Base-by-base conservation (phyloP, 2,113 vertebrate genomes). In the Epinephelus cyanopodus region DNA sequence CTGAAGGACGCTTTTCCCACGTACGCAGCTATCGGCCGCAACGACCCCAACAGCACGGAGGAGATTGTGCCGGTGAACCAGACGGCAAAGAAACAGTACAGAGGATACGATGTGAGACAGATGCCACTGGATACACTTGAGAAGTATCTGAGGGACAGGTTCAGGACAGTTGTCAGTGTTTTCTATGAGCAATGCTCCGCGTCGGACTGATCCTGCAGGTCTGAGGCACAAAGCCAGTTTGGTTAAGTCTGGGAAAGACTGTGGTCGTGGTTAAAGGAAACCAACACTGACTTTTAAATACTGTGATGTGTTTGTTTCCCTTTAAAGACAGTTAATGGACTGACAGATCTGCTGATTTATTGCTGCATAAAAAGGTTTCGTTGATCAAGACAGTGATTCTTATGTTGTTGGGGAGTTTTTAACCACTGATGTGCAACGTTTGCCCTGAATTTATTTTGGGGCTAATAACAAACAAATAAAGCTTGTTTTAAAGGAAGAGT, bases 31-130 rank as follows among this genome's bases (percentile, higher is more conserved):
- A 85, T 95, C 7, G 94, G 95, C 2, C 92, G 94, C 63, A 95
- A 95, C 3, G 95, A 95, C 74, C 79, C 53, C 11, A 90, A 92
- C 85, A 95, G 94, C 89, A 91, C 79, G 0, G 89, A 94, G 85
- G 94, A 95, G 82, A 94, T 95, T 0, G 94, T 95, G 1, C 92
- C 95, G 0, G 80, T 95, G 0, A 21, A 68, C 50, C 25, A 67
- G 60, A 53, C 57, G 0, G 29, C 39, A 0, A 77, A 87, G 57
- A 84, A 74, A 17, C 25, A 70, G 37, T 80, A 76, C 68, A 70
- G 52, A 3, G 94, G 95, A 0, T 95, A 93, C 2, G 94, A 95
- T 54, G 94, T 95, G 45, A 92, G 83, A 14, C 4, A 0, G 0
- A 95, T 94, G 92, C 1, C 92, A 0, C 84, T 95, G 33, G 29